These are phyloP conservation scores for Nerophis lumbriciformis DNA, from an alignment of 2,113 vertebrate genomes.

Conservation along the genomic window DNA sequence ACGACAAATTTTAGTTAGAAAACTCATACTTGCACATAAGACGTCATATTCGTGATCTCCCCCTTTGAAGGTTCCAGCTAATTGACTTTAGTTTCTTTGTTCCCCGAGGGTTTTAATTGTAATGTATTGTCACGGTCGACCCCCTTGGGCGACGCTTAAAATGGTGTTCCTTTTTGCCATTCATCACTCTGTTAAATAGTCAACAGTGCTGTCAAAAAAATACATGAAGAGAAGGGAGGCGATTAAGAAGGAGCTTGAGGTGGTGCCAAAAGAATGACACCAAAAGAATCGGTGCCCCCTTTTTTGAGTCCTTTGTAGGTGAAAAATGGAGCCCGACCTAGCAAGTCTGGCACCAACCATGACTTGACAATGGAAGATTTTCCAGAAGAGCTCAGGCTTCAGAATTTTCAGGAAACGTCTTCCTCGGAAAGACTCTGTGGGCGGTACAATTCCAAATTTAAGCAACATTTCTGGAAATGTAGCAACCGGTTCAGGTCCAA, in stretches of 20 bases:
- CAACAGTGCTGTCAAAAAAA: slow-evolving; percentile 47
- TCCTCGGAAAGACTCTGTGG: too few species aligned
- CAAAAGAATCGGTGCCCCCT: too few species aligned
- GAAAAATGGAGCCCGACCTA: too few species aligned
- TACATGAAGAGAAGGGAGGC: slow-evolving; percentile 21
- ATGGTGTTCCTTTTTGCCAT: slow-evolving; percentile 59
- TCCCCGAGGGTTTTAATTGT: slow-evolving; percentile 46
- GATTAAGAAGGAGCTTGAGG: slow-evolving; percentile 39
- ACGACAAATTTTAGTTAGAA: slow-evolving; percentile 29
- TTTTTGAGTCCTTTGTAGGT: too few species aligned
- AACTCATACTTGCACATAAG: slow-evolving; percentile 2
- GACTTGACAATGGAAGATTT: too few species aligned
- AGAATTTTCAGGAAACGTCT: too few species aligned
- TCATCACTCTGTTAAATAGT: slow-evolving; percentile 59
- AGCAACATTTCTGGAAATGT: too few species aligned
- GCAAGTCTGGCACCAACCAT: too few species aligned
- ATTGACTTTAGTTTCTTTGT: slow-evolving; percentile 49
- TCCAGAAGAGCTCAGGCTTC: too few species aligned
- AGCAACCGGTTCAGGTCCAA: too few species aligned
- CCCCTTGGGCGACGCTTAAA: slow-evolving; percentile 32
- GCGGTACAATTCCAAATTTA: too few species aligned
- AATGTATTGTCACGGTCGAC: slow-evolving; percentile 45
- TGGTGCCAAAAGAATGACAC: slow-evolving; percentile 1
- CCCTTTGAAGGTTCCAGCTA: slow-evolving; percentile 38
- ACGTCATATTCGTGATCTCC: slow-evolving; percentile 19